Evolutionary conservation across 1,140 invertebrate genomes (phyloP).

Genomic region (Centruroides sculpturatus): DNA sequence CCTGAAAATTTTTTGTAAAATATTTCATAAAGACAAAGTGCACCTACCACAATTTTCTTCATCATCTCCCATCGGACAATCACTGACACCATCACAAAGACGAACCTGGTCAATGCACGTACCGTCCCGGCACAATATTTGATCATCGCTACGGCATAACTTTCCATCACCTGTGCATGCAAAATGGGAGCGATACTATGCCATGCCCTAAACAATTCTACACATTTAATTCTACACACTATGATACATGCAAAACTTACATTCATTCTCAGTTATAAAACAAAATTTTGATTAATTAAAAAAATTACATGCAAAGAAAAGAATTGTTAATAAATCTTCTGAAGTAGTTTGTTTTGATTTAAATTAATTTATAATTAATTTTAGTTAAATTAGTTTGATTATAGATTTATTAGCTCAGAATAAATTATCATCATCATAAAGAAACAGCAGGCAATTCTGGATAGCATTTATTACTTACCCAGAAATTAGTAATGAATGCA

Average conservation of each 20-base stretch:
- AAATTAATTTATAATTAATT: background rate
- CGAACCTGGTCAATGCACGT: conserved; percentile 10
- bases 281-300: too few species aligned
- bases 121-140: conserved; percentile 31
- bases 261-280: too few species aligned
- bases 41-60: conserved; percentile 39
- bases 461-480: background rate
- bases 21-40: background rate
- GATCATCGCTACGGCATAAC: conserved; percentile 38
- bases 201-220: too few species aligned
- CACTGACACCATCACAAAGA: conserved; percentile 35
- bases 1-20: background rate
- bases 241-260: too few species aligned
- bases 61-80: conserved; percentile 57
- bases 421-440: too few species aligned
- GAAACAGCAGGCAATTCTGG: background rate
- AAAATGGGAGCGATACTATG: too few species aligned
- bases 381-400: background rate
- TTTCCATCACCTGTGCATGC: too few species aligned
- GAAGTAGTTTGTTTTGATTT: background rate
- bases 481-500: background rate
- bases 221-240: too few species aligned
- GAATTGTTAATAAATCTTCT: background rate
- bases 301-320: background rate
- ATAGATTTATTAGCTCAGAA: background rate